Evolutionary conservation across 2,888 invertebrate genomes (phyloP).

Genomic region (Ichneumoninae sp.): DNA sequence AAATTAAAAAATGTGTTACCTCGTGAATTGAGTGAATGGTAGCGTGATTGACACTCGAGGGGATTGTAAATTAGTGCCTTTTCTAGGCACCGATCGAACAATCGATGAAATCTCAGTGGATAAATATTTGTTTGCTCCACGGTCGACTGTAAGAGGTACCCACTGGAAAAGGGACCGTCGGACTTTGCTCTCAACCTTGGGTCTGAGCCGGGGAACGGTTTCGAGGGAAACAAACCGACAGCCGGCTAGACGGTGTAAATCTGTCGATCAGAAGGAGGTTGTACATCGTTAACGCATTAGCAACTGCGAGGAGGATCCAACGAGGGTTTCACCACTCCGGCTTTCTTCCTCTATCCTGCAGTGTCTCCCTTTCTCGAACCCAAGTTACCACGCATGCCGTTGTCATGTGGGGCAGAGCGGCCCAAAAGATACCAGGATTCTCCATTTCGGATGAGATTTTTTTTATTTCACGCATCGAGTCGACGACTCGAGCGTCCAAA

Average conservation of each 20-base stretch:
- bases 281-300: slow-evolving; percentile 78
- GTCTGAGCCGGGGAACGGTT: slow-evolving; percentile 23
- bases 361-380: slow-evolving; percentile 15
- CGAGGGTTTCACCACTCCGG: slow-evolving; percentile 36
- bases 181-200: slow-evolving; percentile 56
- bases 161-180: slow-evolving; percentile 45
- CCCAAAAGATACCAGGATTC: no score
- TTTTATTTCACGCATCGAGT: not conserved
- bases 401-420: no score
- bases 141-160: not conserved
- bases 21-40: not conserved
- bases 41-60: not conserved
- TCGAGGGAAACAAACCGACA: slow-evolving; percentile 39
- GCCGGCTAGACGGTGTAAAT: slow-evolving; percentile 66
- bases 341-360: slow-evolving; percentile 34
- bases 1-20: not conserved
- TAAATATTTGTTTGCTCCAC: not conserved
- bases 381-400: not conserved
- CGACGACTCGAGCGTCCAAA: not conserved
- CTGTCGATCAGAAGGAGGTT: slow-evolving; percentile 73
- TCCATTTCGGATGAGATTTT: not conserved
- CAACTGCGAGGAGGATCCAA: slow-evolving; percentile 58
- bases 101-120: not conserved
- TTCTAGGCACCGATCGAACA: not conserved
- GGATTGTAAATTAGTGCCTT: not conserved